Base-by-base conservation (phyloP, 2,888 invertebrate genomes). In the Phyllotreta cruciferae region DNA sequence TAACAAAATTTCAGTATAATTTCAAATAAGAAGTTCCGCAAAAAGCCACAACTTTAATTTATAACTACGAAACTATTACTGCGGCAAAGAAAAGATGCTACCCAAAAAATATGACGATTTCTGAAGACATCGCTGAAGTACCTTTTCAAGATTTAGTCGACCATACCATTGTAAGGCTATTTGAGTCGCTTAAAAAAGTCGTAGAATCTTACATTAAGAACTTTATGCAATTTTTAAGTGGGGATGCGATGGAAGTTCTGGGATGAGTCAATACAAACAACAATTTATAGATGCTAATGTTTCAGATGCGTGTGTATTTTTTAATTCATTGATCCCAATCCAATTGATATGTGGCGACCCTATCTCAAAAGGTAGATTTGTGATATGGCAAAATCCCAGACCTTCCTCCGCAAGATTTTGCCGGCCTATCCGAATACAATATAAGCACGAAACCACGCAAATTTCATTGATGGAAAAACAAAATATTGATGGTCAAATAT, bases 241-340 rank as follows among this genome's bases (percentile, higher is more conserved):
- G 66, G 64, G 66, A 49, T 69, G 63, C 52, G 64, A 67, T 58
- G 66, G 63, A 53, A 64, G 52, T 38, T 67, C 63, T 13, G 64
- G 66, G 3, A 37, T 62, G 53, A 67, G 65, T 38, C 14, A 35
- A 37, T 65, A 67, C 35, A 62, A 65, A 47, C 62, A 66, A 49
- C 58, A 34, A 52, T 55, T 55, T 50, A 6, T 50, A 24, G 52
- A 56, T 45, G 14, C 11, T 53, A 8, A 49, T 10, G 39, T 39
- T 8, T 56, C 62, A 36, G 62, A 62, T 41, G 56, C 55, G 6
- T 42, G 47, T 38, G 44, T 62, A 9, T 63, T 63, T 52, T n/a
- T 56, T 36, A 60, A 49, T 24, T 58, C 45, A 7, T 38, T 63
- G 5, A 52, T 50, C 37, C 52, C 57, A 11, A 24, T 63, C 13